Conservation (phyloP, 2,888 invertebrate genomes). For the Eurois occulta region DNA sequence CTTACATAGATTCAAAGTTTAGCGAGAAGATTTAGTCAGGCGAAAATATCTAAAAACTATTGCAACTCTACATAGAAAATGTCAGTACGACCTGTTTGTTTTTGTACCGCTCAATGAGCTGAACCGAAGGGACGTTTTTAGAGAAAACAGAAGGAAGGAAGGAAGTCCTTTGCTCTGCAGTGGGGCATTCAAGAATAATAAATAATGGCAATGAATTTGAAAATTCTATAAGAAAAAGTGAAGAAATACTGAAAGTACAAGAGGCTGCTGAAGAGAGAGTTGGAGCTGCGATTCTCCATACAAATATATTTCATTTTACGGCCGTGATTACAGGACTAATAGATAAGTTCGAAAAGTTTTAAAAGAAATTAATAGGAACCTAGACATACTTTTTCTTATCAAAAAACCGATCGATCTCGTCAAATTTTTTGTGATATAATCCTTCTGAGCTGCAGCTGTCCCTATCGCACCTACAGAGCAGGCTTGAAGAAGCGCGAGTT, state of each 20-base stretch:
- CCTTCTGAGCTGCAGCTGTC: too few relatives aligned
- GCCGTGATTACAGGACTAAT: too few relatives aligned
- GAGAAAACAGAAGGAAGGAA: slow-evolving; percentile 14
- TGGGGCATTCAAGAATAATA: slow-evolving; percentile 10
- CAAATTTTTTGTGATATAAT: too few relatives aligned
- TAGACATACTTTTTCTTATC: too few relatives aligned
- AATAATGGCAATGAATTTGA: slow-evolving; percentile 23
- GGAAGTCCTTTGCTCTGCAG: not conserved
- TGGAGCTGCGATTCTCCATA: too few relatives aligned
- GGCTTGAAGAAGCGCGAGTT: too few relatives aligned
- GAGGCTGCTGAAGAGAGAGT: too few relatives aligned
- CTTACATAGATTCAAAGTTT: not conserved
- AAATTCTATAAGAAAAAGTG: not conserved
- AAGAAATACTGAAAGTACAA: not conserved
- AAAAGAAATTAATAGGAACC: too few relatives aligned
- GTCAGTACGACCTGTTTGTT: not conserved
- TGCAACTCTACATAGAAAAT: not conserved
- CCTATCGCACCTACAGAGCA: too few relatives aligned
- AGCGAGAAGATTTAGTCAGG: not conserved
- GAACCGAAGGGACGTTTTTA: not conserved
- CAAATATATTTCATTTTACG: too few relatives aligned
- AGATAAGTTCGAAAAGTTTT: too few relatives aligned
- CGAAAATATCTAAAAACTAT: not conserved
- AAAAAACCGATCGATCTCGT: too few relatives aligned
- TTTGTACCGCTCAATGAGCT: not conserved